These are phyloP conservation scores for Helicoverpa armigera DNA, from an alignment of 1,140 invertebrate species.

Conservation along the genomic window DNA sequence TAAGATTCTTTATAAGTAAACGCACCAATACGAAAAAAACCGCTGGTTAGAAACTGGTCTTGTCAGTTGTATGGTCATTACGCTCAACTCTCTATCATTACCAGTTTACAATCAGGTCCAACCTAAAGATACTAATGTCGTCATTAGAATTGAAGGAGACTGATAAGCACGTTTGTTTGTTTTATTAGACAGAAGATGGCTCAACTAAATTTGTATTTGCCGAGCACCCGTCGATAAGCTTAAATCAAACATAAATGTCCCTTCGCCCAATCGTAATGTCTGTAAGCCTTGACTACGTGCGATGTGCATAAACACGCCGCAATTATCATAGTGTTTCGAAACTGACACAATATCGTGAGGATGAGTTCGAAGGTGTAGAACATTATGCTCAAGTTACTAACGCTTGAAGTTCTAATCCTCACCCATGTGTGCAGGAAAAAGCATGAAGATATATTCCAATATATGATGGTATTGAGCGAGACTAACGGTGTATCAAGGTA, in stretches of 20 bases:
- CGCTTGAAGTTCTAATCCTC: neutral
- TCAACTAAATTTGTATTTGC: neutral
- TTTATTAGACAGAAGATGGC: too few species aligned
- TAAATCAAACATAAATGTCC: neutral
- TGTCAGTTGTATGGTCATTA: constrained; percentile 6
- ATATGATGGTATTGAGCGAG: constrained; percentile 33
- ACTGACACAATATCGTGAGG: neutral
- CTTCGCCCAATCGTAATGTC: neutral
- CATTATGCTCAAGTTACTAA: neutral
- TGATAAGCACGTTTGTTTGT: neutral
- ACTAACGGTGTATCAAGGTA: constrained; percentile 53
- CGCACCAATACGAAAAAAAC: too few species aligned
- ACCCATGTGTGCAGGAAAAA: neutral
- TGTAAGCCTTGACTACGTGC: neutral
- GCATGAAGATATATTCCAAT: constrained; percentile 12
- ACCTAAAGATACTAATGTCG: neutral
- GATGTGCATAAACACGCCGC: neutral
- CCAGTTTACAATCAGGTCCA: constrained; percentile 10
- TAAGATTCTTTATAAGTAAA: too few species aligned
- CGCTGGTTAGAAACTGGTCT: neutral
- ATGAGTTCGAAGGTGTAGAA: neutral
- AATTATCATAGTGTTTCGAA: constrained; percentile 3
- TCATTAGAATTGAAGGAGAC: neutral
- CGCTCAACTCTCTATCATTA: constrained; percentile 17
- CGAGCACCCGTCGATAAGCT: neutral